phyloP scores from a whole-genome alignment of 2,113 vertebrate species.

The Pteruthius melanotis region DNA sequence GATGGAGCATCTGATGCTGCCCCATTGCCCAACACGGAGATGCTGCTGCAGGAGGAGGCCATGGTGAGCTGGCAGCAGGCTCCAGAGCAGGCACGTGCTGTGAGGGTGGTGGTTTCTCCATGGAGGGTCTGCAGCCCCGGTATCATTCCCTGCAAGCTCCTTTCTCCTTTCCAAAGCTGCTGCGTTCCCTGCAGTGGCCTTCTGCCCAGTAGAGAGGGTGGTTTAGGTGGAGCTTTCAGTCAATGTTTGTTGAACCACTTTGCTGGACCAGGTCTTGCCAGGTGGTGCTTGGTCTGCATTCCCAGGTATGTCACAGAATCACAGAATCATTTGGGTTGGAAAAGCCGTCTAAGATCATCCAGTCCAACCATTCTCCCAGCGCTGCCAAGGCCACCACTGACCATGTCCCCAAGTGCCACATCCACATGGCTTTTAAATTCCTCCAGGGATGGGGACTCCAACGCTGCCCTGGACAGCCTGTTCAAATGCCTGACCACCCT shows the following conservation, averaged over 20 bases:
- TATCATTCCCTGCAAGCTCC: not conserved
- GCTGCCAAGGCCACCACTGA: not conserved
- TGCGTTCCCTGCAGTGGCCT: fast-evolving
- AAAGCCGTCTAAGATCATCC: fast-evolving
- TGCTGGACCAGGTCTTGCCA: not conserved
- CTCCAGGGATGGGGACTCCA: not conserved
- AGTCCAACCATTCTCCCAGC: not conserved
- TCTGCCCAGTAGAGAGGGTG: not conserved
- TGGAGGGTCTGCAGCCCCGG: not conserved
- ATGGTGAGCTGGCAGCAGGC: not conserved
- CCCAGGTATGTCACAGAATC: fast-evolving
- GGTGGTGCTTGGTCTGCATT: not conserved
- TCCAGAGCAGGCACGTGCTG: not conserved
- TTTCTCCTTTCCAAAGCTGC: not conserved
- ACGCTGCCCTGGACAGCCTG: not conserved
- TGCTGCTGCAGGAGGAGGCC: not conserved
- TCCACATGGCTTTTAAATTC: fast-evolving
- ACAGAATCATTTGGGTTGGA: not conserved
- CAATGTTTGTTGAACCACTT: not conserved
- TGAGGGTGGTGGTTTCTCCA: not conserved
- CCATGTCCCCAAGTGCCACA: not conserved
- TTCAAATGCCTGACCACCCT: fast-evolving
- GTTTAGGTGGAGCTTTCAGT: not conserved
- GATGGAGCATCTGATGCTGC: not conserved
- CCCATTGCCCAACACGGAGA: fast-evolving